Percentiles rank a stretch among this genome's conserved stretches.
Evolutionary conservation across 2,797 vertebrate species (phyloP).

Genomic region (Alauda arvensis): DNA sequence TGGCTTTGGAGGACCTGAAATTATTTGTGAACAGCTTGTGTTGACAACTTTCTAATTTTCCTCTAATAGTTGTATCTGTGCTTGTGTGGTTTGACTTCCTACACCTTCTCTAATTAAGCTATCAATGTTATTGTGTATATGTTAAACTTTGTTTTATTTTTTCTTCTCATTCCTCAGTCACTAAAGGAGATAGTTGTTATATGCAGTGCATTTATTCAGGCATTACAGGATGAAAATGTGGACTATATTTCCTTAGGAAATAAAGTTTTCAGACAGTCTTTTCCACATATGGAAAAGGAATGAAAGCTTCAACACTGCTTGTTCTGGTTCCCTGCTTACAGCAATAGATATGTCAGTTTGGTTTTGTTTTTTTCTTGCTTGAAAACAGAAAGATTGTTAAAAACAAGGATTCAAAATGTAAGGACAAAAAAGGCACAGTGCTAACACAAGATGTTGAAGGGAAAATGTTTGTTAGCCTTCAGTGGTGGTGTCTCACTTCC

Average conservation of each 20-base stretch:
- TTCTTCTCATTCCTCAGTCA: neutral
- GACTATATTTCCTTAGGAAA: slow-evolving; percentile 7
- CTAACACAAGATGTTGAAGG: neutral
- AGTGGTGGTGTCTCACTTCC: neutral
- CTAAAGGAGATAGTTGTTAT: neutral
- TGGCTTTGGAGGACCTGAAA: neutral
- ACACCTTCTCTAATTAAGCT: slow-evolving; percentile 8
- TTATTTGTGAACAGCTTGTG: slow-evolving; percentile 17
- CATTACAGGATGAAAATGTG: slow-evolving; percentile 2
- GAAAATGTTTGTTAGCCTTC: slow-evolving; percentile 3
- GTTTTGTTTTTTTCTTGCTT: neutral
- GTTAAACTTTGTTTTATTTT: slow-evolving; percentile 5
- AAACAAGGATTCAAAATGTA: neutral
- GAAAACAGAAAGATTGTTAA: neutral
- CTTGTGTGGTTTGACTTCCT: neutral
- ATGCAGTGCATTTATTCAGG: neutral
- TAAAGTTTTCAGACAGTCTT: slow-evolving; percentile 1
- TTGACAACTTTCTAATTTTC: neutral
- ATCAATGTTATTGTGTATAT: neutral
- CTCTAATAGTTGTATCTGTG: slow-evolving; percentile 5
- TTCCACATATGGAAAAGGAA: neutral
- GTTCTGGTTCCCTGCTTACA: neutral
- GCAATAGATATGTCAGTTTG: neutral
- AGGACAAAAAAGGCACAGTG: neutral
- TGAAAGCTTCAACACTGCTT: neutral